Conservation (phyloP, 2,113 vertebrate genomes). For the Natator depressus region DNA sequence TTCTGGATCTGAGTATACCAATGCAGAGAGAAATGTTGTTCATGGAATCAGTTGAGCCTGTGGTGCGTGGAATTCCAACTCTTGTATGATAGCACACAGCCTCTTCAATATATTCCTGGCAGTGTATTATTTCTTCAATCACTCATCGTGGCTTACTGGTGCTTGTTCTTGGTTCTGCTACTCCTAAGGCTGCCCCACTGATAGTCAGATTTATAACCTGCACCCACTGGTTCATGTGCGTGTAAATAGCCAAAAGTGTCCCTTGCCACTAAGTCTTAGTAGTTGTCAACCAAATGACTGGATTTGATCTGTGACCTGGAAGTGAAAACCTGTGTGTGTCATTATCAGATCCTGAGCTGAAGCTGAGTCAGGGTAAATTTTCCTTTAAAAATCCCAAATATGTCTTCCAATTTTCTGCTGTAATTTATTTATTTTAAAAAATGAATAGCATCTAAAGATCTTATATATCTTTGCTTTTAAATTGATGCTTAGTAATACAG, state of each 20-base stretch:
- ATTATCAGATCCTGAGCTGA: not conserved
- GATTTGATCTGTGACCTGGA: not conserved
- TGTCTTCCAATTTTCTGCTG: not conserved
- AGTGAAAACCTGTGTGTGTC: not conserved
- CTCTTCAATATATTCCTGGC: not conserved
- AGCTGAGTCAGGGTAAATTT: not conserved
- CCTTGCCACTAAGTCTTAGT: not conserved
- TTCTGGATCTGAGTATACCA: not conserved
- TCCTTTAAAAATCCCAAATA: not conserved
- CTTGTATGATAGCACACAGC: not conserved
- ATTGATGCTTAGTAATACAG: not conserved
- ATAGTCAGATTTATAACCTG: not conserved
- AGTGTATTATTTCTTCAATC: not conserved
- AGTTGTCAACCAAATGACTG: not conserved
- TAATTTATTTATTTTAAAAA: not conserved
- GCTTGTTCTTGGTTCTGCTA: not conserved
- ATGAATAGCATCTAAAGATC: not conserved
- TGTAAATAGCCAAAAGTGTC: not conserved
- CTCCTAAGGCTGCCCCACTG: not conserved
- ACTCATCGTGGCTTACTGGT: not conserved
- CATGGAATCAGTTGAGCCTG: not conserved
- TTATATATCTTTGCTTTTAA: not conserved
- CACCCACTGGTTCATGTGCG: not conserved
- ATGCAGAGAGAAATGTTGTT: not conserved
- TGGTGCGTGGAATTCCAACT: accelerated